Base-by-base conservation (phyloP, 2,888 invertebrate species). In the Ligdia adustata region DNA sequence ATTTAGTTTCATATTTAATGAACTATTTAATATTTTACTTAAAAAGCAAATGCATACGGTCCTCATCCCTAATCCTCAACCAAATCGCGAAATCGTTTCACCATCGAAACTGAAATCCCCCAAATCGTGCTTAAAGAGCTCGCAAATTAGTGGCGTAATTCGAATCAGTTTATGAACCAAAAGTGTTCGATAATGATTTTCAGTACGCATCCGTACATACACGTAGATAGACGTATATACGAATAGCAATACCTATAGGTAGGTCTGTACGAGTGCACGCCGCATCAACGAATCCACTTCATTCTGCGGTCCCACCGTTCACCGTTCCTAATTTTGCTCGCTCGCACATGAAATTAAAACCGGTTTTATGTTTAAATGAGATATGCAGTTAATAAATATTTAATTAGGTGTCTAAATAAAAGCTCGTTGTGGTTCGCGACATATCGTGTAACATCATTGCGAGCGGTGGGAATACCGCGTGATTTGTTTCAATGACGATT, bases 381-480 rank as follows among this genome's bases (percentile, higher is more conserved):
- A 85, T 85, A 86, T 85, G 82, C 82, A 84, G 82, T 89, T 82
- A 84, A 88, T 89, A 84, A 86, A 89, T 89, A 87, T 87, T 88
- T 87, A 89, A 89, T 89, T 88, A 85, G 85, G 84, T 86, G 82
- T 82, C 88, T 88, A 89, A 89, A 88, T 89, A 89, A 87, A 85
- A 82, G 83, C 82, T 69, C 57, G 66, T 66, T 88, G 83, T 62
- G 85, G 85, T 79, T 64, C 62, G 44, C 55, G 70, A 72, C 72
- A 72, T 70, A 72, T 67, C 63, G 68, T 80, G 80, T 79, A 78
- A 79, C 78, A 77, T 79, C 15, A 70, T 73, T 76, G 67, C 58
- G 56, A 66, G 64, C 62, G 64, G 63, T 64, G 58, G 65, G 60
- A 65, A 66, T 63, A 66, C 66, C 63, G 57, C 58, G 55, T 24